Evolutionary conservation across 2,797 vertebrate species (phyloP).

Genomic region (Holocentrus rufus): DNA sequence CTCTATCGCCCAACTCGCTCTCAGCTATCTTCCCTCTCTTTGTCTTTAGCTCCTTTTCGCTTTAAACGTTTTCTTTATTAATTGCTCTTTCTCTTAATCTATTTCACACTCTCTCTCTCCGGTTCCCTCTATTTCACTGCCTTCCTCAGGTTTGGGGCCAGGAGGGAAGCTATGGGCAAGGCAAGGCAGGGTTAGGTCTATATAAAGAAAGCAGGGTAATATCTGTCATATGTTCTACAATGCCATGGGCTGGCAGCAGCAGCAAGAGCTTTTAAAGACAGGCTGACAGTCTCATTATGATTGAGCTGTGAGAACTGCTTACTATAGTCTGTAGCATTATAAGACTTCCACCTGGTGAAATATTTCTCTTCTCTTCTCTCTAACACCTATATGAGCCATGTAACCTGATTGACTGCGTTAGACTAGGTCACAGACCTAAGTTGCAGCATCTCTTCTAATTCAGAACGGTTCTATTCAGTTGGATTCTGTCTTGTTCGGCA

Average conservation of each 20-base stretch:
- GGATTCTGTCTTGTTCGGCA: not conserved
- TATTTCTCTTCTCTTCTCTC: not conserved
- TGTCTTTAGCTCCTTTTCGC: conserved; percentile 24
- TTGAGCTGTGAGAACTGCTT: conserved; percentile 26
- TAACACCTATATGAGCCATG: no score
- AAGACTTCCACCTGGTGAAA: conserved; percentile 11
- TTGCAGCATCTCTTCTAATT: no score
- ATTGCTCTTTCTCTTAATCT: not conserved
- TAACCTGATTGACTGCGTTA: no score
- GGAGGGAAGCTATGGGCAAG: conserved; percentile 41
- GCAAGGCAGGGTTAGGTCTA: conserved; percentile 46
- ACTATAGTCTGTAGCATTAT: conserved; percentile 8
- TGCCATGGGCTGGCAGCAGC: conserved; percentile 24
- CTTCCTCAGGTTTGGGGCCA: conserved; percentile 32
- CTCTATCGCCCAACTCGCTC: conserved; percentile 49
- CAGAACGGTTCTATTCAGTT: no score
- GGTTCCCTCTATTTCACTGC: not conserved
- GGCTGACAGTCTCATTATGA: conserved; percentile 30
- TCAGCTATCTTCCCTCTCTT: conserved; percentile 41
- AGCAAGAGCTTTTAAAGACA: conserved; percentile 36
- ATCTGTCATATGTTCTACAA: conserved; percentile 58
- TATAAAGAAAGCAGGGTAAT: conserved; percentile 58
- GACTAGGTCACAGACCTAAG: no score
- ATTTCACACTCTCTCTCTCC: not conserved
- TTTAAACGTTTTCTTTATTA: not conserved